These are phyloP conservation scores for Palloptera scutellata DNA, from an alignment of 2,888 invertebrate genomes.

Conservation along the genomic window DNA sequence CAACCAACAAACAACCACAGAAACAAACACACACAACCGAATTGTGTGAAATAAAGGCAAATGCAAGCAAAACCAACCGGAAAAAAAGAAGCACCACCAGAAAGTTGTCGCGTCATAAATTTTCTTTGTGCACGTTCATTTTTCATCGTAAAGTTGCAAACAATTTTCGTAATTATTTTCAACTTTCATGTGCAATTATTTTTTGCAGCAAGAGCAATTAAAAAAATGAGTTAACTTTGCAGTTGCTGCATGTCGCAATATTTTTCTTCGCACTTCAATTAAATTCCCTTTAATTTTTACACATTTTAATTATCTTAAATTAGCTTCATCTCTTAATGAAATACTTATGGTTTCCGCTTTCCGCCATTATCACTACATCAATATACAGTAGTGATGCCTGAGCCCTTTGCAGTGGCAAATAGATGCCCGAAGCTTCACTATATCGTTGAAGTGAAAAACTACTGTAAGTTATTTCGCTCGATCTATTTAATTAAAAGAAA, in stretches of 20 bases:
- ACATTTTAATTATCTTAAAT: constrained; percentile 2
- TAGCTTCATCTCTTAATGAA: not conserved
- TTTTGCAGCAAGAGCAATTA: no score
- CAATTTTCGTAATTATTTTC: no score
- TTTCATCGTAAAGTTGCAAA: not conserved
- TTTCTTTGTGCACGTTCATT: not conserved
- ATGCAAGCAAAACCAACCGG: not conserved
- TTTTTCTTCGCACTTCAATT: not conserved
- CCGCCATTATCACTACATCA: no score
- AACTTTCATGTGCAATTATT: no score
- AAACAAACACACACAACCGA: no score
- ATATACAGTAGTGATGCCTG: no score
- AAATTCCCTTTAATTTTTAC: not conserved
- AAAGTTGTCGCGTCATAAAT: not conserved
- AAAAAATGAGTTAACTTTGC: no score
- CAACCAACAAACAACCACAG: not conserved
- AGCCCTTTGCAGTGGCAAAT: no score
- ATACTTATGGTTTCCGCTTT: no score
- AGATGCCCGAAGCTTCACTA: no score
- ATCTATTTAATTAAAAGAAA: not conserved
- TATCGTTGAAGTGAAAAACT: not conserved
- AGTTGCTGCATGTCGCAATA: not conserved
- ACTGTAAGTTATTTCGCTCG: not conserved
- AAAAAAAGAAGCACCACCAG: not conserved
- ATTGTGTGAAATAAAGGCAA: no score